Base-by-base conservation (phyloP, 1,140 invertebrate genomes). In the Papilio xuthus region DNA sequence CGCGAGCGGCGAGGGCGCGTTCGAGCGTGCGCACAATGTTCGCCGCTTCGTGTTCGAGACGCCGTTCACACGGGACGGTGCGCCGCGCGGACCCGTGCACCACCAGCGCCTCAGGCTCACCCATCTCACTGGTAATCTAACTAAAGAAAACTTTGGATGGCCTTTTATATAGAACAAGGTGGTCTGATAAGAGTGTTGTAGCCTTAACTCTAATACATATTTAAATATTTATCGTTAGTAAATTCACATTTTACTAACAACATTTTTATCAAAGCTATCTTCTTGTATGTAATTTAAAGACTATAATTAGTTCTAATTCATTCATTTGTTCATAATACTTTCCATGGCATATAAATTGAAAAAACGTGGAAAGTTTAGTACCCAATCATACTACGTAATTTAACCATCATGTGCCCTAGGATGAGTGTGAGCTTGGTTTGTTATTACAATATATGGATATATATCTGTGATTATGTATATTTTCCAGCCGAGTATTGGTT, bases 1-100 rank as follows among this genome's bases (percentile, higher is more conserved):
- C 4, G 70, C 84, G 0, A 80, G 85, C 42, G 82, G 82, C 67
- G 90, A 91, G 78, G 84, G 86, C 41, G 77, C 87, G 4, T 92
- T 92, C 85, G 90, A 93, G 67, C 95, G 97, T 56, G 98, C 97
- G 89, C 98, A 99, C 88, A 97, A 99, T 90, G 96, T 99, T 23
- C 95, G 95, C 72, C 95, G 95, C 69, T 99, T 99, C 87, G 97
- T 98, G 96, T 99, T 97, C 92, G 98, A 99, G 92, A 98, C 97
- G 15, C 98, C 98, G 1, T 99, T 99, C 89, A 98, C 98, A 1
- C 96, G 97, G 86, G 96, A 97, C 78, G 97, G 97, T 2, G 95
- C 96, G 85, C 96, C 97, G 0, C 95, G 96, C 44, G 98, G 97
- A 2, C 96, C 95, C 82, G 97, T 98, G 0, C 96, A 98, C 86